Evolutionary conservation across 2,797 vertebrate genomes (phyloP).

Genomic region (Ctenopoma kingsleyae): DNA sequence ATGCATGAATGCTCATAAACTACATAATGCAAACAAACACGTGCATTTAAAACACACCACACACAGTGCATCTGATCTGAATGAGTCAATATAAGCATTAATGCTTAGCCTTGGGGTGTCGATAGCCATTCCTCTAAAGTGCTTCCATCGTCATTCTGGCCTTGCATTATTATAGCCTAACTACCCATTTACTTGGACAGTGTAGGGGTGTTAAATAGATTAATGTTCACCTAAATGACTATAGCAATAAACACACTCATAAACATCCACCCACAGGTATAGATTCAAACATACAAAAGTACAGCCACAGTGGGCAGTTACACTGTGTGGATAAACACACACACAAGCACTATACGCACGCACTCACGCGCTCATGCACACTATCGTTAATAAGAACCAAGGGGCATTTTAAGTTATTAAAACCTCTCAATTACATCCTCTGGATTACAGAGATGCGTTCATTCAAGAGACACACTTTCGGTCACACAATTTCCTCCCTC

Average conservation of each 20-base stretch:
- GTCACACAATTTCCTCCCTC: not conserved
- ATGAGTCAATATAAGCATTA: slow-evolving; percentile 69
- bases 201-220: slow-evolving; percentile 70
- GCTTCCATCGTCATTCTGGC: slow-evolving; percentile 71
- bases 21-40: slow-evolving; percentile 40
- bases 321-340: slow-evolving; percentile 37
- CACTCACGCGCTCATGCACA: slow-evolving; percentile 8
- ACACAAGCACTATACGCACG: not conserved
- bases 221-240: slow-evolving; percentile 71
- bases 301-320: slow-evolving; percentile 26
- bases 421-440: slow-evolving; percentile 59
- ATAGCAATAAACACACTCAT: slow-evolving; percentile 73
- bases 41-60: slow-evolving; percentile 33
- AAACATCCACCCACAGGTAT: slow-evolving; percentile 75
- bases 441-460: slow-evolving; percentile 43
- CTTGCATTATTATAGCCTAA: slow-evolving; percentile 75
- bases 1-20: slow-evolving; percentile 21
- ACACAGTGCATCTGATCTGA: slow-evolving; percentile 49
- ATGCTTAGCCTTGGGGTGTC: slow-evolving; percentile 73
- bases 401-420: slow-evolving; percentile 67
- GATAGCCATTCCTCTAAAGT: slow-evolving; percentile 73
- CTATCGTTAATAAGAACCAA: slow-evolving; percentile 51
- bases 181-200: slow-evolving; percentile 74
- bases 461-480: slow-evolving; percentile 25
- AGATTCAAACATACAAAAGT: slow-evolving; percentile 42